Conservation (phyloP, 1,140 invertebrate species). For the Drosophila mauritiana region DNA sequence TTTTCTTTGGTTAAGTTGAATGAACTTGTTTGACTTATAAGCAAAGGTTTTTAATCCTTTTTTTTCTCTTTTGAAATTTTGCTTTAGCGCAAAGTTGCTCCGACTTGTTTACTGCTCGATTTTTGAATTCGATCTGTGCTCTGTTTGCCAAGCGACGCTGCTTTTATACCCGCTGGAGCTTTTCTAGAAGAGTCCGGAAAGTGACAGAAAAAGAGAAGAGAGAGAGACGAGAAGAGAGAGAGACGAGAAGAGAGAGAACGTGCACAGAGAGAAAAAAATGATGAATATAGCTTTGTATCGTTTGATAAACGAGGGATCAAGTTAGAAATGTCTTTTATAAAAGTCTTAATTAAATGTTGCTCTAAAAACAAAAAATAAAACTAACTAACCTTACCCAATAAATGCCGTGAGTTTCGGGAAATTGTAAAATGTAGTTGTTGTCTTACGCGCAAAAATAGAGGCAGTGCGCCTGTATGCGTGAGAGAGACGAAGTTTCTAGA, state of each 20-base stretch:
- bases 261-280: background rate
- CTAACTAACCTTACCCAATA: background rate
- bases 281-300: no score
- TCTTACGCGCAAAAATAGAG: background rate
- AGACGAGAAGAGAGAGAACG: background rate
- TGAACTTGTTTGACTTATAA: constrained; percentile 26
- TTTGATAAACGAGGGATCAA: no score
- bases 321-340: no score
- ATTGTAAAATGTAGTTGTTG: background rate
- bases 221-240: background rate
- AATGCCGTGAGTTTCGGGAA: background rate
- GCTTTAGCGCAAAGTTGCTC: background rate
- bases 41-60: constrained; percentile 11
- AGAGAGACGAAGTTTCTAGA: background rate
- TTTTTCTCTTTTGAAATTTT: constrained; percentile 3
- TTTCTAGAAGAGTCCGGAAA: constrained; percentile 26
- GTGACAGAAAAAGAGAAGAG: background rate
- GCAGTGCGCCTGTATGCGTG: background rate
- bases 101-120: background rate
- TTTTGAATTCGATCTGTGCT: constrained; percentile 6
- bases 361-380: no score
- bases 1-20: constrained; percentile 29
- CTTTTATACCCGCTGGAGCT: constrained; percentile 36
- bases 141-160: background rate
- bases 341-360: no score